These are phyloP conservation scores for Orchesellides sinensis DNA, from an alignment of 2,888 invertebrate species.

Conservation along the genomic window DNA sequence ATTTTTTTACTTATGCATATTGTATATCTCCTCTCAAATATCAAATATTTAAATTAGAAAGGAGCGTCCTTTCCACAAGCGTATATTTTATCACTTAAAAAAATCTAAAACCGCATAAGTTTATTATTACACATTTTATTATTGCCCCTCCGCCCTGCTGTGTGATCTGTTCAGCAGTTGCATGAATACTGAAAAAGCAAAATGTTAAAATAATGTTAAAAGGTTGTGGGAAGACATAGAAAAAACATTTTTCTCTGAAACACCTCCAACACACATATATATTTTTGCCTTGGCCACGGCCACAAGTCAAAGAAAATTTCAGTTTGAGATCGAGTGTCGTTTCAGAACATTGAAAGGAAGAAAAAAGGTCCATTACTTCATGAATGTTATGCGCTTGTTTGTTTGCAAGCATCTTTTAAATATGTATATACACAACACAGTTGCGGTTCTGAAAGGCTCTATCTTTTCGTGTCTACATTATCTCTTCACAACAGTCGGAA, in stretches of 20 bases:
- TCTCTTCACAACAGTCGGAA: not conserved
- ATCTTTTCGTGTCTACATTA: not conserved
- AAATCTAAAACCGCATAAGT: too few species aligned
- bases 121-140: too few species aligned
- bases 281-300: constrained; percentile 3
- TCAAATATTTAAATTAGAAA: too few species aligned
- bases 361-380: not conserved
- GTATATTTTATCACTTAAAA: too few species aligned
- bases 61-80: too few species aligned
- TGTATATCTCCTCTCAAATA: too few species aligned
- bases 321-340: not conserved
- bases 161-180: constrained; percentile 5
- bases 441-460: constrained; percentile 11
- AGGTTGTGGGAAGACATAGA: not conserved
- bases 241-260: not conserved
- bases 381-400: not conserved
- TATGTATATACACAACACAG: not conserved
- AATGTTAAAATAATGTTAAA: too few species aligned
- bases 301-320: not conserved
- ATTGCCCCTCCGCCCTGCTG: too few species aligned
- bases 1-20: too few species aligned
- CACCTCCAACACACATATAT: too few species aligned
- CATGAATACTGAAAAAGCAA: constrained; percentile 20
- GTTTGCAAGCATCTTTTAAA: constrained; percentile 10
- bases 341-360: not conserved